Base-by-base conservation (phyloP, 2,797 vertebrate genomes). In the Anguilla anguilla region DNA sequence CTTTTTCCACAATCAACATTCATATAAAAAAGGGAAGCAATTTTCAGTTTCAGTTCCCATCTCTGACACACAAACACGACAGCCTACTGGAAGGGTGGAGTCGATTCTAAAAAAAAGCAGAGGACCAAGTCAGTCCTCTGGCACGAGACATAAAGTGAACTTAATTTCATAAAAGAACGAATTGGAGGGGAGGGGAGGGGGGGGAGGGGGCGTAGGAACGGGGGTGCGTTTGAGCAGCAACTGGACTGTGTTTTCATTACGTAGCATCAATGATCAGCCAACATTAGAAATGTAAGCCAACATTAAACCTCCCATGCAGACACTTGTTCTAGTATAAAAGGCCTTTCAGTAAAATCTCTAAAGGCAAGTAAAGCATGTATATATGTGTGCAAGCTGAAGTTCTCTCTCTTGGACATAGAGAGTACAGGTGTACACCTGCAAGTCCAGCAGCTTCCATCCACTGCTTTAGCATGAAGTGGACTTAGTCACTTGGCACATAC, bases 41-140 rank as follows among this genome's bases (percentile, higher is more conserved):
- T 0, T 74, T 35, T 77, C 77, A 77, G 57, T 81, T 89, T 53
- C 59, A 86, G 82, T 69, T 82, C 77, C 55, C 1, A 88, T 86
- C 67, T 9, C 83, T 53, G 43, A 74, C 39, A 67, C 49, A 51
- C 72, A 81, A 64, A 31, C n/a, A 61, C 88, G 89, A 92, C 88
- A 92, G 89, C 89, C 88, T 7, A 89, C 31, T 46, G 81, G 72
- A 43, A 85, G 88, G 31, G 53, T 87, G 35, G 6, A 72, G 67
- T 9, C 64, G 46, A 74, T 69, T 51, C n/a, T 81, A 88, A 39
- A 79, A 35, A 77, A 35, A 25, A 55, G 10, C 46, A 85, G n/a
- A 85, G 22, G 46, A 22, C 49, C 55, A 53, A 55, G 28, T 39
- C 53, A 83, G 22, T 64, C 55, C 55, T 46, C 13, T 31, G 25